These are phyloP conservation scores for Pelusios castaneus DNA, from an alignment of 2,113 vertebrate species.

Conservation along the genomic window DNA sequence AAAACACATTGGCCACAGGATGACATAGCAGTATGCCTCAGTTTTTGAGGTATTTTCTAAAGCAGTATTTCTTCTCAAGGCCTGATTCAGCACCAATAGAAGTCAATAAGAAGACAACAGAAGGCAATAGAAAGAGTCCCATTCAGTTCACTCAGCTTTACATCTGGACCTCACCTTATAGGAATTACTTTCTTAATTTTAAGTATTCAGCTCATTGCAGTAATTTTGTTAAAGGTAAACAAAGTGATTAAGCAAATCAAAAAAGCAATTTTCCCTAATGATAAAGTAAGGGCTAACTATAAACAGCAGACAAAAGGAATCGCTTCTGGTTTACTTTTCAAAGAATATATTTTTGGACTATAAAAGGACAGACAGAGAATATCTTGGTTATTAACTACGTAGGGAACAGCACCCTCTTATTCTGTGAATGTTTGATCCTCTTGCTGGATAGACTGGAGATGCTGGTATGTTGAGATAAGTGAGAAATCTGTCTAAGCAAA, in stretches of 20 bases:
- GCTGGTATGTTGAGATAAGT: neutral
- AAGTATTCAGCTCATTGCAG: neutral
- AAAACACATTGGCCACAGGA: neutral
- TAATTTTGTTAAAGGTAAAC: neutral
- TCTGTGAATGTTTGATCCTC: neutral
- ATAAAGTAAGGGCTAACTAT: too few relatives aligned
- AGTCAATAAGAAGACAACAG: neutral
- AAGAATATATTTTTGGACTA: too few relatives aligned
- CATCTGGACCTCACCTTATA: neutral
- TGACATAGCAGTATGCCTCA: neutral
- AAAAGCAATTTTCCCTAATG: too few relatives aligned
- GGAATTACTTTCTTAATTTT: neutral
- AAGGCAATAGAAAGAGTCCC: neutral
- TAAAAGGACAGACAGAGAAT: too few relatives aligned
- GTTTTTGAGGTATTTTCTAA: neutral
- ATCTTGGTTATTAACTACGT: too few relatives aligned
- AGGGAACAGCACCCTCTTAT: neutral
- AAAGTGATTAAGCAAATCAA: neutral
- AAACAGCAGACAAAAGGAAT: too few relatives aligned
- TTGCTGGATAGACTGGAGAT: neutral
- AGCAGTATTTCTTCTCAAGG: neutral
- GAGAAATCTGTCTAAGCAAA: neutral
- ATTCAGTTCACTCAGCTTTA: neutral
- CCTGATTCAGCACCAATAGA: neutral
- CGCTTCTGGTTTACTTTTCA: too few relatives aligned